These are phyloP conservation scores for Papilio gigon DNA, from an alignment of 2,888 invertebrate species.

Conservation along the genomic window DNA sequence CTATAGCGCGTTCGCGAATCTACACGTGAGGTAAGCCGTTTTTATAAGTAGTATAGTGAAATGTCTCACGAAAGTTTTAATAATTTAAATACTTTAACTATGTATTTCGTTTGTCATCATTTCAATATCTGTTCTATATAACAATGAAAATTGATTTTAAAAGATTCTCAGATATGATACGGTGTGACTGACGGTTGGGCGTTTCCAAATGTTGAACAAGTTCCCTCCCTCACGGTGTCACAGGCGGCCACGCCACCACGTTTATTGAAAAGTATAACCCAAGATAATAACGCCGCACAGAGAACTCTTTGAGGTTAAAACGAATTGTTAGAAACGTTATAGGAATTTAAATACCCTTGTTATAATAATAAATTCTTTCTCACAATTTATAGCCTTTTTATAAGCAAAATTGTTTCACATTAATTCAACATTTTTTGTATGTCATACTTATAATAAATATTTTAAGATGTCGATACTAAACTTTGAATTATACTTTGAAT, in stretches of 20 bases:
- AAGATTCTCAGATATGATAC: not conserved
- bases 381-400: not conserved
- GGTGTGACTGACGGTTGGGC: slow-evolving; percentile 19
- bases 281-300: slow-evolving; percentile 3
- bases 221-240: slow-evolving; percentile 24
- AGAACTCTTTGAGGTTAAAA: slow-evolving; percentile 16
- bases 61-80: no score
- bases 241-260: slow-evolving; percentile 10
- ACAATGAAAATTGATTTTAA: slow-evolving; percentile 18
- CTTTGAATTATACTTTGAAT: not conserved
- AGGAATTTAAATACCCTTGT: slow-evolving; percentile 22
- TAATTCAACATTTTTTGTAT: not conserved
- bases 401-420: not conserved
- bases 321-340: slow-evolving; percentile 14
- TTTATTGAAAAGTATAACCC: slow-evolving; percentile 34
- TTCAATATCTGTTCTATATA: not conserved
- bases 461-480: not conserved
- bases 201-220: slow-evolving; percentile 22
- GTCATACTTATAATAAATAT: not conserved
- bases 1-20: no score
- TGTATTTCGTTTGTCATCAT: no score
- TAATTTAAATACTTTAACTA: no score
- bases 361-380: slow-evolving; percentile 17
- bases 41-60: no score
- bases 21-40: no score